Evolutionary conservation across 2,797 vertebrate genomes (phyloP).

Genomic region (Chaenodraco wilsoni): DNA sequence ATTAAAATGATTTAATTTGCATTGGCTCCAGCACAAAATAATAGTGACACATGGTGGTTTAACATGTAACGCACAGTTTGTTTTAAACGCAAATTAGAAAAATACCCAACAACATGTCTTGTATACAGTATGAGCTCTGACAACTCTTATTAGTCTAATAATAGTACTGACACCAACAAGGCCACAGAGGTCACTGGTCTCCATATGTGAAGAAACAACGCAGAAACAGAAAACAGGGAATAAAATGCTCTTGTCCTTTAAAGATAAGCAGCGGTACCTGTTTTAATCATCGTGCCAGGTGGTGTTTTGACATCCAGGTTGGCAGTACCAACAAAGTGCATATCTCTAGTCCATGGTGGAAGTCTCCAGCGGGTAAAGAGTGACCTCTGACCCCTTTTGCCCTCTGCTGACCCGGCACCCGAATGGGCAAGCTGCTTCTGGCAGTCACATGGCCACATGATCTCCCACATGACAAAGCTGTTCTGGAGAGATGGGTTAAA

Average conservation of each 20-base stretch:
- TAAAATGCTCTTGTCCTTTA: slow-evolving; percentile 28
- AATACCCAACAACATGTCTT: not conserved
- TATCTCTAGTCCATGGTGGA: slow-evolving; percentile 77
- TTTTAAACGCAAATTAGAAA: slow-evolving; percentile 12
- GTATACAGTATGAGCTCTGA: slow-evolving; percentile 23
- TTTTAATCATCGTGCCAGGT: slow-evolving; percentile 86
- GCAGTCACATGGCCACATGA: slow-evolving; percentile 65
- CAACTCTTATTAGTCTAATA: slow-evolving; percentile 26
- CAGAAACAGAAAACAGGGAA: slow-evolving; percentile 33
- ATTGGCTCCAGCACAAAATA: not conserved
- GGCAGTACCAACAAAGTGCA: slow-evolving; percentile 72
- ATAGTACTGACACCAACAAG: slow-evolving; percentile 33
- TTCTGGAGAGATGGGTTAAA: slow-evolving; percentile 23
- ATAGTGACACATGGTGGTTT: slow-evolving; percentile 5
- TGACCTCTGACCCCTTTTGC: slow-evolving; percentile 78
- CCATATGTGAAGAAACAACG: slow-evolving; percentile 27
- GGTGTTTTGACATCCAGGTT: slow-evolving; percentile 85
- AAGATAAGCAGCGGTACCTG: slow-evolving; percentile 68
- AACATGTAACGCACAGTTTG: not conserved
- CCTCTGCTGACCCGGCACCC: slow-evolving; percentile 78
- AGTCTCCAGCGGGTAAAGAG: slow-evolving; percentile 80
- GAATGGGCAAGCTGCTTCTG: slow-evolving; percentile 84
- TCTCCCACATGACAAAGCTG: slow-evolving; percentile 31
- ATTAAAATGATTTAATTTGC: slow-evolving; percentile 3
- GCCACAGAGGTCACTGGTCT: slow-evolving; percentile 19